Base-by-base conservation (phyloP, 2,797 vertebrate species). In the Emys orbicularis region DNA sequence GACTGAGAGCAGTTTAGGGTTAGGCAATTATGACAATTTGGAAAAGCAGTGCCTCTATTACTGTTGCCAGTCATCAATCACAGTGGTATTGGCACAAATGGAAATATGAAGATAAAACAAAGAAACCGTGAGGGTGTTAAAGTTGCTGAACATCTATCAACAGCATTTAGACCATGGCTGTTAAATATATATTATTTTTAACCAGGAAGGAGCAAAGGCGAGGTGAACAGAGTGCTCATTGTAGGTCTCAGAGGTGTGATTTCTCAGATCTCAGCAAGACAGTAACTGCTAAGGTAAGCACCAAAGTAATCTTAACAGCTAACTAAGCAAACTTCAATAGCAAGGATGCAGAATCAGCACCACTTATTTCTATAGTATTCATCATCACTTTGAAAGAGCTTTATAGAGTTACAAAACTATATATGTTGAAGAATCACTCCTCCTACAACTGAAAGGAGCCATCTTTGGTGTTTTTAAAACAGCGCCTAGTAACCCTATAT, bases 401-500 rank as follows among this genome's bases (percentile, higher is more conserved):
- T 6, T 61, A 8, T 16, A 61, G 31, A 61, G 59, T 61, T 61
- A 61, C 23, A 76, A 87, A 95, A 85, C 29, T 79, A 5, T 76
- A 76, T 61, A 81, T 89, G 76, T 82, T 19, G 61, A 72, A 19
- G 83, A 74, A 61, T 34, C 83, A 37, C 3, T 41, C 6, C 68
- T 72, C n/a, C 52, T 10, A 15, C 5, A 25, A 18, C 16, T 21
- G 29, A 54, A 23, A 12, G 65, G 50, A 82, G 8, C 7, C 16
- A 81, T 7, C 5, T 90, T 31, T 80, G 18, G 79, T 84, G 12
- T 82, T 94, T 54, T 90, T 81, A 34, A 84, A 84, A 81, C 25
- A 76, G 5, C 37, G 37, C 34, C 37, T 37, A 41, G 12, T n/a
- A 72, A 37, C 65, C 34, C 19, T 72, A 10, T 72, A 72, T 21